Base-by-base conservation (phyloP, 2,888 invertebrate genomes). In the Metacarcinus magister region DNA sequence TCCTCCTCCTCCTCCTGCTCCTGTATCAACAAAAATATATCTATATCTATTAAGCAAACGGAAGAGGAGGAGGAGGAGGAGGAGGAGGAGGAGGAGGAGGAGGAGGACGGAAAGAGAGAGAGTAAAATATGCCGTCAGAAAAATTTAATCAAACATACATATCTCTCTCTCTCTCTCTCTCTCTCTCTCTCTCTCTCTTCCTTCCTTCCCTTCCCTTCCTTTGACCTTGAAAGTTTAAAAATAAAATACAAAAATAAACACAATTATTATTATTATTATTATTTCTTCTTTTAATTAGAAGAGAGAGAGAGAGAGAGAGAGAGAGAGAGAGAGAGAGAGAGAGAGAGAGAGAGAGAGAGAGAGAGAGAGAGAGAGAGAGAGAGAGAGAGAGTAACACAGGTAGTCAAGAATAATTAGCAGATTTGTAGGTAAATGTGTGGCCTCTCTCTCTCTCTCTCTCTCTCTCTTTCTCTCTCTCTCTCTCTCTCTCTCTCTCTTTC, bases 311-410 rank as follows among this genome's bases (percentile, higher is more conserved):
- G 90, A 90, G 90, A 60, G 60, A 60, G 60, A 60, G 60, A 89
- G 32, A 89, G 43, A 89, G 32, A 60, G 60, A 60, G 60, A 60
- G 60, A 60, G 60, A 60, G 60, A 60, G 60, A 60, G 60, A 60
- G 60, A 60, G 60, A 60, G 32, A 89, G 32, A 32, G 32, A 89
- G 89, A 89, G 89, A 89, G 89, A 89, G 89, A 89, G 89, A 89
- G 89, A 89, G 89, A 89, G 89, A 89, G 89, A 89, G 89, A 89
- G 89, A 89, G 89, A 89, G 89, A 89, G 89, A 89, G 89, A 89
- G 89, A 89, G 89, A 89, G 89, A 89, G 89, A 89, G 89, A 89
- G 89, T 39, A 39, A 67, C 10, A 67, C 10, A 67, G 67, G 16
- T 7, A 67, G 67, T 13, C 10, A 67, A 23, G 23, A n/a, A n/a